Evolutionary conservation across 2,888 invertebrate genomes (phyloP), one percentile per base, ranked within the genome.

Genomic region (Melipona bicolor): DNA sequence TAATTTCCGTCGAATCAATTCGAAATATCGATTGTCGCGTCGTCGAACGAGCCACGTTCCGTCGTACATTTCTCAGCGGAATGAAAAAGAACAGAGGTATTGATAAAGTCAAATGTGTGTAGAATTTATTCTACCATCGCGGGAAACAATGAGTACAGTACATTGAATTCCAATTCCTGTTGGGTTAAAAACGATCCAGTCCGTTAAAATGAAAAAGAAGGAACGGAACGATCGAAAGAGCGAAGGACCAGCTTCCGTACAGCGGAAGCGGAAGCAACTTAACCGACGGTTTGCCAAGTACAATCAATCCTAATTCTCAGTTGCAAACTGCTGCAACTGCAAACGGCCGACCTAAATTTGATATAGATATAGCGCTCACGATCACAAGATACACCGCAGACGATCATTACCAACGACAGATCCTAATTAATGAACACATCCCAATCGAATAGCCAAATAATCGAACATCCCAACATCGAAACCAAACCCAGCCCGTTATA

Each of bases 1-100:
- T 86, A 81, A 88, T 88, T 84, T 86, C 67, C 64, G 52, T 73
- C 71, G n/a, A 65, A 79, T 87, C 73, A 61, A 74, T 84, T 74
- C 50, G 4, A 68, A 68, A 77, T n/a, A 36, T 69, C 56, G n/a
- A 73, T 43, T 27, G 71, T 54, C 24, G 32, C 56, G 24, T 56
- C 54, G 54, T 17, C 21, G 11, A 21, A 11, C 49, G 15, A 19
- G 17, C 19, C 49, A 24, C 19, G 13, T 13, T 5, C 2, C 32
- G 21, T n/a, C 50, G 27, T 21, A 59, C 50, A 32, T 32, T 32
- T 27, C 6, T 5, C 17, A 5, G 4, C 11, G 2, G 36, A n/a
- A 9, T 9, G 24, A 15, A 52, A 65, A 54, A 9, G 15, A 17
- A n/a, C 6, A 27, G 32, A 32, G 43, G 43, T 11, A 9, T 0